Conservation (phyloP, 92 coral and sea anemone species). For the Phenganax stokvisi region DNA sequence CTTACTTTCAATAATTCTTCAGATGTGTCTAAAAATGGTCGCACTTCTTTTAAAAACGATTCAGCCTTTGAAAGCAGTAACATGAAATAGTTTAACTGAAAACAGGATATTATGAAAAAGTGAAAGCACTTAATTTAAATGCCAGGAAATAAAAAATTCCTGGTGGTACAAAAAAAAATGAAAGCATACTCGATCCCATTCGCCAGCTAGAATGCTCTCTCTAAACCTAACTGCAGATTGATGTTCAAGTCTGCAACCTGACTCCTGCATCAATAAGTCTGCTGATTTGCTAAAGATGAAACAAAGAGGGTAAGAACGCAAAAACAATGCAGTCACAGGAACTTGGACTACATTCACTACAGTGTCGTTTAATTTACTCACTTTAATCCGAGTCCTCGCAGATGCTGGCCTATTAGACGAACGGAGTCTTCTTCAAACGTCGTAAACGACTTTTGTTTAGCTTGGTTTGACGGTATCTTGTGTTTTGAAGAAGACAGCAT, state of each 20-base stretch:
- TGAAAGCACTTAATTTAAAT: background rate
- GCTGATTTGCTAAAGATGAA: slow-evolving; percentile 70
- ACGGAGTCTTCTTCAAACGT: slow-evolving; percentile 94
- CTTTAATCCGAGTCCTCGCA: slow-evolving; percentile 97
- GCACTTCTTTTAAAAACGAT: slow-evolving; percentile 83
- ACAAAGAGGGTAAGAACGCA: slow-evolving; percentile 1
- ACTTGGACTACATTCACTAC: slow-evolving; percentile 32
- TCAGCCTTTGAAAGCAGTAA: slow-evolving; percentile 72
- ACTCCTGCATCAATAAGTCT: slow-evolving; percentile 86
- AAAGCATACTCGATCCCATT: slow-evolving; percentile 88
- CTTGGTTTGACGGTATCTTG: slow-evolving; percentile 27
- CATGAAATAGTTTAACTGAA: no score
- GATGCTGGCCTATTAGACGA: slow-evolving; percentile 93
- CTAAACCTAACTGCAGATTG: slow-evolving; percentile 97
- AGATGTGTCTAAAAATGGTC: slow-evolving; percentile 74
- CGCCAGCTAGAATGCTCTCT: slow-evolving; percentile 95
- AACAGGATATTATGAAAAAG: no score
- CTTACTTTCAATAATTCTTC: slow-evolving; percentile 84
- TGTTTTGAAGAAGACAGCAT: slow-evolving; percentile 60
- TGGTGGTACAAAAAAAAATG: slow-evolving; percentile 14
- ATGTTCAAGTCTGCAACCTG: slow-evolving; percentile 98
- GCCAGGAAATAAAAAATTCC: background rate
- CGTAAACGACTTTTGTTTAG: slow-evolving; percentile 30
- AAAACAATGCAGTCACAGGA: slow-evolving; percentile 25
- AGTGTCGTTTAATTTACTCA: slow-evolving; percentile 60